phyloP scores from a whole-genome alignment of 1,140 invertebrate species.

The Drosophila subpulchrella region DNA sequence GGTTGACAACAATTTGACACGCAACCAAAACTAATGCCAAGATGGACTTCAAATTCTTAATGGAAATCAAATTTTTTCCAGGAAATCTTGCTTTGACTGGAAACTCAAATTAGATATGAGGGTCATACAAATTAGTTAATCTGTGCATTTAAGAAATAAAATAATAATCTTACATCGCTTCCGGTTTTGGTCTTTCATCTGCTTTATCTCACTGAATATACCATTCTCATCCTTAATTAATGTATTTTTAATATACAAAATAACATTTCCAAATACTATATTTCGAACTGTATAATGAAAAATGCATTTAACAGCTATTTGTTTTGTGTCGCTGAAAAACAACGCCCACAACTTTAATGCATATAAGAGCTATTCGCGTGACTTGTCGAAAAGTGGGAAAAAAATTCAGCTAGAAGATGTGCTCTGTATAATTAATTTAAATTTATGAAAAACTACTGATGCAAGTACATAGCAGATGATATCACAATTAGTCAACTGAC shows the following conservation, averaged over 20 bases:
- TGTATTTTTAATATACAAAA: conserved; percentile 12
- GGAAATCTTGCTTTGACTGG: conserved; percentile 23
- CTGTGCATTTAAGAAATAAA: background rate
- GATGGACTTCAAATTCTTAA: conserved; percentile 6
- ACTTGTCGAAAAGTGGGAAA: conserved; percentile 26
- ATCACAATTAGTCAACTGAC: conserved; percentile 64
- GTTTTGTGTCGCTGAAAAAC: background rate
- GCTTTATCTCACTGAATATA: conserved; percentile 21
- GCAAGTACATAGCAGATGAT: conserved; percentile 50
- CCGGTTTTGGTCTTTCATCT: conserved; percentile 20
- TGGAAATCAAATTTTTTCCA: background rate
- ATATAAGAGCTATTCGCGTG: conserved; percentile 27
- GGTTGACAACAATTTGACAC: conserved; percentile 14
- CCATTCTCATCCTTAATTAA: conserved; percentile 16
- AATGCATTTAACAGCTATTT: conserved; percentile 40
- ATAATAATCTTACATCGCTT: conserved; percentile 21
- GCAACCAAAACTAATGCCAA: conserved; percentile 13
- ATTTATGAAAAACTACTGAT: conserved; percentile 54
- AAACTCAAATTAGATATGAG: background rate
- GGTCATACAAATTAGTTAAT: conserved; percentile 6
- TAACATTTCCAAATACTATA: conserved; percentile 1
- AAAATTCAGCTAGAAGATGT: conserved; percentile 29
- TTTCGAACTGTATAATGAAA: conserved; percentile 40
- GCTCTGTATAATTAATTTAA: conserved; percentile 71
- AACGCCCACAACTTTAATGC: conserved; percentile 51